A percentile compares a stretch with the other conserved stretches of the same genome.
Conservation (phyloP, 2,797 vertebrate genomes). For the Florisuga fusca region DNA sequence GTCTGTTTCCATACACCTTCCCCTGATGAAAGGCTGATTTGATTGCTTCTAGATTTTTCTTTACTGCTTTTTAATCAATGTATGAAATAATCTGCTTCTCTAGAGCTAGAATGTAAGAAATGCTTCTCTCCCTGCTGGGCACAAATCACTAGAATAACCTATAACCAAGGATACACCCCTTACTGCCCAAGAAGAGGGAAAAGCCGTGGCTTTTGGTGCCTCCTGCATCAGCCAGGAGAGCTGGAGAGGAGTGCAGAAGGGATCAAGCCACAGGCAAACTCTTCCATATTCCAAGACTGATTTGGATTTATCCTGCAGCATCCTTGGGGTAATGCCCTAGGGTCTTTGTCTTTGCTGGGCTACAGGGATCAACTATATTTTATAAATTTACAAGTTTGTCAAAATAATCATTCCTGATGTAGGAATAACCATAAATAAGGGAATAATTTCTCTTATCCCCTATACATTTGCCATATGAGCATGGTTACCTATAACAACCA, state of each 20-base stretch:
- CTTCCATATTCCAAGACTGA: background rate
- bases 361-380: background rate
- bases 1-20: background rate
- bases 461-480: fast-evolving
- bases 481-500: background rate
- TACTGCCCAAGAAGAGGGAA: background rate
- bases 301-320: background rate
- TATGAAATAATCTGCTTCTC: background rate
- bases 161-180: background rate
- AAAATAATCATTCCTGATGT: background rate
- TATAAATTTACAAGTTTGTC: background rate
- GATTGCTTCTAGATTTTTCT: background rate
- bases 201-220: background rate
- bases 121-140: too few relatives aligned
- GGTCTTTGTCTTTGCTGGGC: background rate
- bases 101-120: background rate
- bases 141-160: too few relatives aligned
- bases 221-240: background rate
- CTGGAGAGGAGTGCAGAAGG: background rate
- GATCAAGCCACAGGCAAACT: background rate
- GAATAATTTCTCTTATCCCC: background rate
- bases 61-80: background rate
- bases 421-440: fast-evolving
- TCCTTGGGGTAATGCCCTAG: background rate
- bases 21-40: background rate